Conservation (phyloP, 2,113 vertebrate species). For the Zosterops japonicus region DNA sequence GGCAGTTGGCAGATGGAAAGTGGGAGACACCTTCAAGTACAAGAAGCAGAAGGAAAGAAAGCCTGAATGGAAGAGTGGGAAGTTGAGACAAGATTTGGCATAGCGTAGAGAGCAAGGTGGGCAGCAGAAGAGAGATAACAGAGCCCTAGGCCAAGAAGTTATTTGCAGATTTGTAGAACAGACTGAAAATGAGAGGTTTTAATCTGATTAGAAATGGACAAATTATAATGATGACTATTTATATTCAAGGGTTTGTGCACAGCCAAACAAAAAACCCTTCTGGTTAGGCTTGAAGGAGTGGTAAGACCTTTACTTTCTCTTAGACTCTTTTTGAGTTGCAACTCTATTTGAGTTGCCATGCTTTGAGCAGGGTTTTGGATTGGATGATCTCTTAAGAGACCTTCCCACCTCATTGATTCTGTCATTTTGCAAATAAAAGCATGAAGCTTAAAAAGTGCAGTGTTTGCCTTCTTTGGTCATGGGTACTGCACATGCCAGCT, state of each 20-base stretch:
- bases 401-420: not conserved
- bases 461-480: not conserved
- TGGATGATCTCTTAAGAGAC: not conserved
- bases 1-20: constrained; percentile 45
- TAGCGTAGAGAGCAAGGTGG: not conserved
- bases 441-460: not conserved
- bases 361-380: not conserved
- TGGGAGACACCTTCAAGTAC: constrained; percentile 24
- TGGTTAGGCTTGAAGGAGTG: not conserved
- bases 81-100: not conserved
- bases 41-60: not conserved
- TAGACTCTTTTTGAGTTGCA: not conserved
- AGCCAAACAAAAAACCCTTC: not conserved
- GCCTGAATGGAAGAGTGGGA: constrained; percentile 10
- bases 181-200: not conserved
- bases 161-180: not conserved
- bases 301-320: not conserved
- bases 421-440: not conserved
- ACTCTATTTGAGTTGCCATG: not conserved
- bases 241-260: not conserved
- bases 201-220: not conserved
- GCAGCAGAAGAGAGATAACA: not conserved
- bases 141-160: not conserved
- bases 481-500: not conserved
- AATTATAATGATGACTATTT: not conserved